Conservation (phyloP, 2,797 vertebrate species). For the Chelonia mydas region DNA sequence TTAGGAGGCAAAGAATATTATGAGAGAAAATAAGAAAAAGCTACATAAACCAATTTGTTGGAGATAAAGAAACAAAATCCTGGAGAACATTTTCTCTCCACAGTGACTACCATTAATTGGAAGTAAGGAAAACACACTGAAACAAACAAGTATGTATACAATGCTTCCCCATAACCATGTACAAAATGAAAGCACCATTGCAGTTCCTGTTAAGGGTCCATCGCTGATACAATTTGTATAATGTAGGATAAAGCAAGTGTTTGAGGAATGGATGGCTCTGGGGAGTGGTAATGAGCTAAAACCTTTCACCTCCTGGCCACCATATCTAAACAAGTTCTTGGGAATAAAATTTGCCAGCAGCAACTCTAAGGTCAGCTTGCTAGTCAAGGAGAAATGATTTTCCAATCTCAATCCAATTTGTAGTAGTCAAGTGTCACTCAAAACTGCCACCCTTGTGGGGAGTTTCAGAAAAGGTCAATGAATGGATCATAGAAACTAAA, state of each 20-base stretch:
- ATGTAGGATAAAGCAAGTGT: neutral
- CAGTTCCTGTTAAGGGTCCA: neutral
- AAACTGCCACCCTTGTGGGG: neutral
- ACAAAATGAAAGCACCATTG: neutral
- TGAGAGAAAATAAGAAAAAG: neutral
- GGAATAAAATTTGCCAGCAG: neutral
- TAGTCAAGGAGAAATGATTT: neutral
- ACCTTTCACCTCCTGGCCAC: neutral
- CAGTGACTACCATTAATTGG: neutral
- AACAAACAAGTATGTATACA: neutral
- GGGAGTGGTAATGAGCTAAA: neutral
- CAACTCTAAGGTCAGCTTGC: neutral
- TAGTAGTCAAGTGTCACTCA: neutral
- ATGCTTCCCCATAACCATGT: neutral
- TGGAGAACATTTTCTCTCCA: neutral
- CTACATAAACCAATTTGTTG: neutral
- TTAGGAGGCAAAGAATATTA: neutral
- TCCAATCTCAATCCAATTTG: neutral
- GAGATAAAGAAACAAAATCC: neutral
- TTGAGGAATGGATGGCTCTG: neutral
- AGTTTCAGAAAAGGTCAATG: neutral
- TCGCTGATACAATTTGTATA: neutral
- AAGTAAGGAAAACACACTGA: neutral
- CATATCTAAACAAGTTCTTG: neutral
- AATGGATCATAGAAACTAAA: neutral